A percentile compares a stretch with the other conserved stretches of the same genome.
These are phyloP conservation scores for Matsumyia berberina DNA, from an alignment of 2,888 invertebrate genomes.

Conservation along the genomic window DNA sequence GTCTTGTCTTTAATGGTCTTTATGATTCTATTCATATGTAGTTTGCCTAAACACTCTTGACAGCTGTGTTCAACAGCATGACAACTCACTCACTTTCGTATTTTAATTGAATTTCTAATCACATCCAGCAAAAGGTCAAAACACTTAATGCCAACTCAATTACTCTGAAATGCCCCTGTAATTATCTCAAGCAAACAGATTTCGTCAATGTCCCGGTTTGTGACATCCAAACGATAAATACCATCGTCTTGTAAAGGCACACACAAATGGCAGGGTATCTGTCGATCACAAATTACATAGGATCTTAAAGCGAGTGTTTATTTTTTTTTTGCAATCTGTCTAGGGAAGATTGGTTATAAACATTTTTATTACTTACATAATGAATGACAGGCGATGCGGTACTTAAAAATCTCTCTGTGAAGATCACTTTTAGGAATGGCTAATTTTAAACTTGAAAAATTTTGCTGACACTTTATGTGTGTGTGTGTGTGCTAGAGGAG, in stretches of 20 bases:
- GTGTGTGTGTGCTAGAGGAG: neutral
- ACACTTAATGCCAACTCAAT: neutral
- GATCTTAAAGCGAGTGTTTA: constrained; percentile 6
- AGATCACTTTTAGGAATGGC: constrained; percentile 15
- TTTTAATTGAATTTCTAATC: constrained; percentile 6
- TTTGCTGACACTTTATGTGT: neutral
- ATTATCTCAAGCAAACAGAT: constrained; percentile 16
- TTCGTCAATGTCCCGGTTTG: constrained; percentile 1
- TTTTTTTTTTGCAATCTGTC: constrained; percentile 15
- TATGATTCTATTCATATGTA: neutral
- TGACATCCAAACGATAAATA: constrained; percentile 8
- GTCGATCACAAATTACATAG: constrained; percentile 22
- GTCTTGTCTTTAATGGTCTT: neutral
- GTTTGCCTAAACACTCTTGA: neutral
- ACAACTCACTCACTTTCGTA: too few species aligned
- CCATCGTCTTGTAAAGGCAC: neutral
- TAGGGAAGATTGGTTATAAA: neutral
- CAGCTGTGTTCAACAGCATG: neutral
- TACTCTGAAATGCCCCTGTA: neutral
- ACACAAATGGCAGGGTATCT: constrained; percentile 1
- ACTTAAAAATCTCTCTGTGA: neutral
- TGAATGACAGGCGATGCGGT: neutral
- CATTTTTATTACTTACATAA: constrained; percentile 18
- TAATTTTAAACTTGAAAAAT: constrained; percentile 2
- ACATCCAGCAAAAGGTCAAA: neutral